phyloP scores from a whole-genome alignment of 1,140 invertebrate genomes.

The Diprion similis region DNA sequence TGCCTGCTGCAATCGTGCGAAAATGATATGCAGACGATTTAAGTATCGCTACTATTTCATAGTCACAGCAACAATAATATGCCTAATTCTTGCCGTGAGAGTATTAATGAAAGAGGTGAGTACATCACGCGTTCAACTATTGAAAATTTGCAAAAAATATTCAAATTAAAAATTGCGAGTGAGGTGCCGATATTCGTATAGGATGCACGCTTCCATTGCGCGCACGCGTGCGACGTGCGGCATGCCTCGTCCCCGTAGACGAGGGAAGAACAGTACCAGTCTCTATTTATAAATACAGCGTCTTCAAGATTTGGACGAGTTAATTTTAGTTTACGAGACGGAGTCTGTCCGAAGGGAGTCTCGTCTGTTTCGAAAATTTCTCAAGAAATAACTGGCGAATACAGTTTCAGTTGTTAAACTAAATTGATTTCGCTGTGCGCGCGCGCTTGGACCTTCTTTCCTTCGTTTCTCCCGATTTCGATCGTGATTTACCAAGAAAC shows the following conservation, averaged over 20 bases:
- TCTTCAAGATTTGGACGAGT: slow-evolving; percentile 29
- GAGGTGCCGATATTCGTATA: no score
- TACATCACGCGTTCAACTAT: no score
- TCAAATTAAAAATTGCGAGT: no score
- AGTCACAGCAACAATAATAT: no score
- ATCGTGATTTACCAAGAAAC: no score
- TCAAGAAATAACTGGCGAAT: slow-evolving; percentile 3
- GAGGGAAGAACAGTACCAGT: slow-evolving; percentile 4
- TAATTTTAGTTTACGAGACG: slow-evolving; percentile 30
- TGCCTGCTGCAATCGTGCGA: no score
- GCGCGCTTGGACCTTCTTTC: background rate
- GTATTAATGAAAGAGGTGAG: no score
- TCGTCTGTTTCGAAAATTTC: background rate
- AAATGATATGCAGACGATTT: no score
- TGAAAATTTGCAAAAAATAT: no score
- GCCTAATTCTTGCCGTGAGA: no score
- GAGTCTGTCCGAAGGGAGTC: background rate
- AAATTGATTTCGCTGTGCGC: slow-evolving; percentile 3
- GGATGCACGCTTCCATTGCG: background rate
- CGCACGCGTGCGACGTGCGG: background rate
- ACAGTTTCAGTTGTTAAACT: slow-evolving; percentile 17
- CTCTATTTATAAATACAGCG: slow-evolving; percentile 32
- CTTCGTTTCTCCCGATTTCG: no score
- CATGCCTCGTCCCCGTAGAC: background rate
- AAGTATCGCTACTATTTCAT: no score